phyloP scores from a whole-genome alignment of 2,797 vertebrate genomes.

The Coilia nasus region DNA sequence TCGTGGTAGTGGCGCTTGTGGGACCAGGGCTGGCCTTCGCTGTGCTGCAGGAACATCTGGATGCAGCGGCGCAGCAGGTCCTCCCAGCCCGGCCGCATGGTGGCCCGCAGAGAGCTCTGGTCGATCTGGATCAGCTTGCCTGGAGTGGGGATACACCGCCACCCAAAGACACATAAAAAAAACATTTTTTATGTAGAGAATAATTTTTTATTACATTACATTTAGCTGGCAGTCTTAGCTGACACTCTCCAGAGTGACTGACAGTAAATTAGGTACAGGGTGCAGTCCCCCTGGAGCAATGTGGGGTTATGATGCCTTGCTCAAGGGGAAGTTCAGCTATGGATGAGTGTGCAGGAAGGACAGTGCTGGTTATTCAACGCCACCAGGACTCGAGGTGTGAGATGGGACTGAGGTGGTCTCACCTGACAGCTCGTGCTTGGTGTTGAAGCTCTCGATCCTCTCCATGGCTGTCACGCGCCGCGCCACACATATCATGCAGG shows the following conservation, averaged over 20 bases:
- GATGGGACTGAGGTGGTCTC: conserved; percentile 54
- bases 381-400: no score
- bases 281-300: no score
- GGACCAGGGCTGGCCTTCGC: conserved; percentile 93
- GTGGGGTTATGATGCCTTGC: no score
- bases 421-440: conserved; percentile 95
- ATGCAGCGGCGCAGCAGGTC: conserved; percentile 94
- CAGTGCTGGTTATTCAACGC: neutral
- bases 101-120: conserved; percentile 85
- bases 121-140: conserved; percentile 97
- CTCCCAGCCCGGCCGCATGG: conserved; percentile 97
- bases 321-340: no score
- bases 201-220: no score
- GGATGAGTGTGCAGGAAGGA: no score
- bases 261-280: no score
- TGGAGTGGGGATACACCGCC: conserved; percentile 59
- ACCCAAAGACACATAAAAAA: no score
- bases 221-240: no score
- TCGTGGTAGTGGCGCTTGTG: conserved; percentile 96
- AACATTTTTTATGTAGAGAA: no score
- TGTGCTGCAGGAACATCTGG: conserved; percentile 93
- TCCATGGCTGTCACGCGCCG: conserved; percentile 88
- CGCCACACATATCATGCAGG: conserved; percentile 98
- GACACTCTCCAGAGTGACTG: no score
- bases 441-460: conserved; percentile 92